Evolutionary conservation across 1,140 invertebrate species (phyloP).

Genomic region (Phthorimaea operculella): DNA sequence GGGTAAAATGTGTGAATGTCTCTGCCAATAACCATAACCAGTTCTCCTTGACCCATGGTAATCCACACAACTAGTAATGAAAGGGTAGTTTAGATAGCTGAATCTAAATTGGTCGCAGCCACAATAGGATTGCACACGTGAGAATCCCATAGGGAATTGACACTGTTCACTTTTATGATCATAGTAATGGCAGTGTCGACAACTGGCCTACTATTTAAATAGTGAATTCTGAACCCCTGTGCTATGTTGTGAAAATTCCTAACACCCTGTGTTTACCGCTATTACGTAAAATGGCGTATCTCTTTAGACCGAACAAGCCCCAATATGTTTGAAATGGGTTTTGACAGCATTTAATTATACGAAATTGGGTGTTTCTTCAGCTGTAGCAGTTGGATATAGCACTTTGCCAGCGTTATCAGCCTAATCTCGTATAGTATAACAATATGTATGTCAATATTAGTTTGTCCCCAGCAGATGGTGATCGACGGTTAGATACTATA

Average conservation of each 20-base stretch:
- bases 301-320: not conserved
- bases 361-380: too few species aligned
- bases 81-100: conserved; percentile 8
- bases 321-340: not conserved
- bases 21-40: conserved; percentile 17
- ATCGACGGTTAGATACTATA: too few species aligned
- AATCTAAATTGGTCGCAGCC: conserved; percentile 13
- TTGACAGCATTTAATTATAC: not conserved
- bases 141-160: conserved; percentile 18
- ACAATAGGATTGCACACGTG: conserved; percentile 27
- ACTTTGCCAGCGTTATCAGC: too few species aligned
- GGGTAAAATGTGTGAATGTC: conserved; percentile 37
- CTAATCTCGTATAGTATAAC: too few species aligned
- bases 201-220: too few species aligned
- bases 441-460: too few species aligned
- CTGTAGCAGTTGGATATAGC: too few species aligned
- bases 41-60: conserved; percentile 9
- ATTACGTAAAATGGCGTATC: conserved; percentile 13
- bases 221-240: too few species aligned
- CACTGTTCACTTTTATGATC: not conserved
- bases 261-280: too few species aligned
- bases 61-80: not conserved
- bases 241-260: too few species aligned
- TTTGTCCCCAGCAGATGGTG: too few species aligned
- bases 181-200: too few species aligned